Evolutionary conservation across 2,113 vertebrate genomes (phyloP).

Genomic region (Pachyramphus minor): DNA sequence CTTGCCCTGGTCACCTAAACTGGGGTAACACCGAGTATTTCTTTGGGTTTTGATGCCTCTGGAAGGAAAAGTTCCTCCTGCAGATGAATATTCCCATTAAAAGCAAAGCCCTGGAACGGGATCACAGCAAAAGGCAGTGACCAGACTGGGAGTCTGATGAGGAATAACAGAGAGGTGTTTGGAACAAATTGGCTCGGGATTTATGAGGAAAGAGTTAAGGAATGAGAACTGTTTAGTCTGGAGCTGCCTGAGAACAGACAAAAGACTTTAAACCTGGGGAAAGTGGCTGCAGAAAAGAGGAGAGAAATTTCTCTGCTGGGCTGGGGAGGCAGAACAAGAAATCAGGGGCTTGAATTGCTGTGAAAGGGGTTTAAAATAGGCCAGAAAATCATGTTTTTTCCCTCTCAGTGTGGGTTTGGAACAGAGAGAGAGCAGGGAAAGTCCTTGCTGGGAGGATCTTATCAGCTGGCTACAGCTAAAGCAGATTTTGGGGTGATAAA

Average conservation of each 20-base stretch:
- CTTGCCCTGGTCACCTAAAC: not conserved
- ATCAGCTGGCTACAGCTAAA: fast-evolving
- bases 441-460: not conserved
- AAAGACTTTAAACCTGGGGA: not conserved
- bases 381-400: not conserved
- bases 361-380: not conserved
- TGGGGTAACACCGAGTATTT: not conserved
- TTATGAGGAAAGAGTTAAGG: not conserved
- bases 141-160: not conserved
- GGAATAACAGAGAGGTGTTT: not conserved
- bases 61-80: not conserved
- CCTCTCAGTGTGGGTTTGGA: not conserved
- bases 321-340: not conserved
- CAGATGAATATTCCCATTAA: not conserved
- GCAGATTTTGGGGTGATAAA: not conserved
- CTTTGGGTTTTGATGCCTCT: not conserved
- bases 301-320: not conserved
- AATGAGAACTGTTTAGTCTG: not conserved
- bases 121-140: not conserved
- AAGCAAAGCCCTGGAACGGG: not conserved
- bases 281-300: not conserved
- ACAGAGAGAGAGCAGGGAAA: not conserved
- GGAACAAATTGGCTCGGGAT: not conserved
- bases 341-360: not conserved
- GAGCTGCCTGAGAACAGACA: not conserved